Percentiles rank a stretch among this genome's conserved stretches.
These are phyloP conservation scores for Sigmodon hispidus DNA, from an alignment of 2,113 vertebrate species.

Conservation along the genomic window DNA sequence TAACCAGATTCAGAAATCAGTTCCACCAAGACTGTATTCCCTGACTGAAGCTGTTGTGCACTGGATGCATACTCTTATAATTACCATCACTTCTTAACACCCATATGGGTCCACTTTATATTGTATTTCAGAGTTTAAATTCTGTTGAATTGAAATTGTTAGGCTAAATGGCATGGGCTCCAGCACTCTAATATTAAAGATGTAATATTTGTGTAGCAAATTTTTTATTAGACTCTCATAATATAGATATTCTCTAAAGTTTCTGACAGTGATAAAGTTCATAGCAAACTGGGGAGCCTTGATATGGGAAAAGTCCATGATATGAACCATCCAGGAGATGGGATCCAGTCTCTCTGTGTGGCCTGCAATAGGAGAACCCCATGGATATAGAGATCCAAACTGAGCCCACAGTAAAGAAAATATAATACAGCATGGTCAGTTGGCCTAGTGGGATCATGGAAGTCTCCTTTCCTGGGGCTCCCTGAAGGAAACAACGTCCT, in stretches of 20 bases:
- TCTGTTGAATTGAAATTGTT: not conserved
- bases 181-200: not conserved
- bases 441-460: constrained; percentile 64
- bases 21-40: not conserved
- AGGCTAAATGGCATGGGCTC: not conserved
- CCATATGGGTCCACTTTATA: not conserved
- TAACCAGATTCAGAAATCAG: not conserved
- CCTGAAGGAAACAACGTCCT: constrained; percentile 69
- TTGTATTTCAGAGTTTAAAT: constrained; percentile 27
- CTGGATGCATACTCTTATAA: not conserved
- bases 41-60: not conserved
- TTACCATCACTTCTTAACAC: not conserved
- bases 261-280: too few species aligned
- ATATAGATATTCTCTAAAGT: not conserved
- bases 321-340: not conserved
- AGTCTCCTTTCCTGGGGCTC: constrained; percentile 56
- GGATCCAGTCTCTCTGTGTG: not conserved
- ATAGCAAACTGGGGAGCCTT: not conserved
- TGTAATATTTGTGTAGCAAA: not conserved
- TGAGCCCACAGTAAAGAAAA: not conserved
- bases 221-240: not conserved
- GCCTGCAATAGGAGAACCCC: not conserved
- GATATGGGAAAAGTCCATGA: not conserved
- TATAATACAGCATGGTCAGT: not conserved
- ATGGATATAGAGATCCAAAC: not conserved